Conservation (phyloP, 2,888 invertebrate species). For the Erynnis tages region DNA sequence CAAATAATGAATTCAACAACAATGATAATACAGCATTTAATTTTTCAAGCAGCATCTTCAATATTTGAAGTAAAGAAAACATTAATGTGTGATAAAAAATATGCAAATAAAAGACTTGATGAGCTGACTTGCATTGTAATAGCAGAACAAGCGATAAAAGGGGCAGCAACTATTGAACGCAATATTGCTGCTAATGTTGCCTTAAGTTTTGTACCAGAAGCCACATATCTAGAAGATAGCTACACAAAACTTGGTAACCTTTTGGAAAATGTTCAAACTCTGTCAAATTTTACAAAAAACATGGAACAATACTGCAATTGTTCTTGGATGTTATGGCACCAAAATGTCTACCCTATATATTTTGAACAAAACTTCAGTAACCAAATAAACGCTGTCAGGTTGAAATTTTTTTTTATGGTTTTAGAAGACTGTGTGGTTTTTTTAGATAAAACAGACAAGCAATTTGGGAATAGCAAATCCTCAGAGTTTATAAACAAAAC, state of each 20-base stretch:
- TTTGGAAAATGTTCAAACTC: constrained; percentile 83
- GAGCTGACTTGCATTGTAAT: constrained; percentile 88
- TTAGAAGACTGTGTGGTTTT: constrained; percentile 67
- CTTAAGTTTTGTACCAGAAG: constrained; percentile 84
- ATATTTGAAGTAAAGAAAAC: constrained; percentile 86
- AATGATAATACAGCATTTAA: constrained; percentile 90
- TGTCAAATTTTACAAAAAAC: constrained; percentile 81
- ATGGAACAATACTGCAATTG: constrained; percentile 85
- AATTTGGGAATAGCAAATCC: constrained; percentile 49
- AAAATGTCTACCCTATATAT: constrained; percentile 88
- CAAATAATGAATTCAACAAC: constrained; percentile 87
- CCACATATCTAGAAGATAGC: constrained; percentile 83
- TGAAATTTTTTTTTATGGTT: constrained; percentile 74
- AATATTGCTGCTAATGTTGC: constrained; percentile 85
- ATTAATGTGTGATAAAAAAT: constrained; percentile 83
- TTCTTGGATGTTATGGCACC: constrained; percentile 91
- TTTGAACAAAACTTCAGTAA: constrained; percentile 86
- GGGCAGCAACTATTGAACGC: constrained; percentile 83
- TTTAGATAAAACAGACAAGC: constrained; percentile 59
- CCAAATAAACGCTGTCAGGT: constrained; percentile 84
- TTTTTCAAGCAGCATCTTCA: constrained; percentile 86
- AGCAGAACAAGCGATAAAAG: constrained; percentile 85
- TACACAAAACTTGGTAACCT: constrained; percentile 82
- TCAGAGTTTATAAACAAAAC: constrained; percentile 58
- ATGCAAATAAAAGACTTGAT: constrained; percentile 85